Base-by-base conservation (phyloP, 2,113 vertebrate species). In the Nesospiza acunhae region DNA sequence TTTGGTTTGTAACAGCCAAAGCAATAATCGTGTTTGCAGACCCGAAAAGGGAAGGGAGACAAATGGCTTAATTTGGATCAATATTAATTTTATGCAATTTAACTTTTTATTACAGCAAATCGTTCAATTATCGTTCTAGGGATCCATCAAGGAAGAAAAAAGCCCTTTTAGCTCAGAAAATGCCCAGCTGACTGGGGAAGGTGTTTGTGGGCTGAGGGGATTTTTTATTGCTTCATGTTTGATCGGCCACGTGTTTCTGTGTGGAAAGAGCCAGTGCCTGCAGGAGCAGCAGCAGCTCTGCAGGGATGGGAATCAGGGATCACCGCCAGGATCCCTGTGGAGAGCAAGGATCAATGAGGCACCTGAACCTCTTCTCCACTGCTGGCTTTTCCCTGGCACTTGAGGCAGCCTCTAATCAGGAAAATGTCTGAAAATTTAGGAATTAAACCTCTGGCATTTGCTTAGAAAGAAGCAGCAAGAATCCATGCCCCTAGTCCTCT, bases 61-160 rank as follows among this genome's bases (percentile, higher is more conserved):
- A 97, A 98, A 98, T 93, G 96, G 91, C 94, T 97, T 98, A 97
- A 98, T 98, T 97, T 96, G 97, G 97, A 97, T 98, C 98, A 94
- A 98, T 98, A 98, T 98, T 98, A 97, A 98, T 98, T 98, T 97
- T 97, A 97, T 90, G 90, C 97, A 95, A 93, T 98, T 98, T 98
- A 97, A 96, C 97, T 97, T 91, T 93, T 97, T 97, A 94, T 96
- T 97, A 87, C 80, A 88, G 97, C 87, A 97, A 98, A 98, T 93
- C 55, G 28, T 78, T 93, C 95, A 96, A 97, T 97, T 95, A 97
- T 87, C 39, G 7, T 89, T 62, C 80, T 39, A 46, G 80, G 84
- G 92, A 90, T 96, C 88, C 50, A 77, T 95, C 90, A 68, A 83
- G 96, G 94, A 70, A 89, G 73, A 35, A 88, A 64, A 87, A 96